Evolutionary conservation across 2,797 vertebrate species (phyloP).

Genomic region (Buphagus erythrorhynchus): DNA sequence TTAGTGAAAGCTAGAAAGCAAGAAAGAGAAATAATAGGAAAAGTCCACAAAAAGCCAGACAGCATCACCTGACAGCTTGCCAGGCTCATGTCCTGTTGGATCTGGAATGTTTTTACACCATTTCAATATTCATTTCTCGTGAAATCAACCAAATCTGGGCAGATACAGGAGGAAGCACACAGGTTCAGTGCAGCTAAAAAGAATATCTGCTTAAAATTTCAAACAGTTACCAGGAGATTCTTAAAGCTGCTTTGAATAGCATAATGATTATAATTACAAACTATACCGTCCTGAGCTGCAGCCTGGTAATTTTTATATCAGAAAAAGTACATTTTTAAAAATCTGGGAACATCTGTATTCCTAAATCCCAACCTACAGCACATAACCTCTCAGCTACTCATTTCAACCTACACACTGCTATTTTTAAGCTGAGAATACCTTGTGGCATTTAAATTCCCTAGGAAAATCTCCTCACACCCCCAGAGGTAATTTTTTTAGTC

Average conservation of each 20-base stretch:
- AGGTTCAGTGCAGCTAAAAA: not conserved
- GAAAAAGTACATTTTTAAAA: slow-evolving; percentile 20
- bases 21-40: not conserved
- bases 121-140: rapidly evolving
- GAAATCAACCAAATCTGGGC: not conserved
- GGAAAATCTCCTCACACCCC: slow-evolving; percentile 52
- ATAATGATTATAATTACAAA: slow-evolving; percentile 20
- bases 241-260: not conserved
- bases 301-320: slow-evolving; percentile 34
- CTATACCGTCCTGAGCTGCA: not conserved
- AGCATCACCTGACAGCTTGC: not conserved
- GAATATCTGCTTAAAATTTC: not conserved
- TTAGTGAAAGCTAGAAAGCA: not conserved
- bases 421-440: slow-evolving; percentile 68
- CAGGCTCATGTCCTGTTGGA: not conserved
- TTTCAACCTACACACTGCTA: slow-evolving; percentile 57
- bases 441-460: slow-evolving; percentile 53
- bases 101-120: not conserved
- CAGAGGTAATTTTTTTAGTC: slow-evolving; percentile 52
- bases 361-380: slow-evolving; percentile 19
- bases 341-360: slow-evolving; percentile 59
- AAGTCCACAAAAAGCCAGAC: not conserved
- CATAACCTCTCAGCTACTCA: slow-evolving; percentile 45
- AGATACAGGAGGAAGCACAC: not conserved
- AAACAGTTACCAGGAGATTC: not conserved